Percentiles rank a stretch among this genome's conserved stretches.
Conservation (phyloP, 1,140 invertebrate species). For the Heterodera schachtii region DNA sequence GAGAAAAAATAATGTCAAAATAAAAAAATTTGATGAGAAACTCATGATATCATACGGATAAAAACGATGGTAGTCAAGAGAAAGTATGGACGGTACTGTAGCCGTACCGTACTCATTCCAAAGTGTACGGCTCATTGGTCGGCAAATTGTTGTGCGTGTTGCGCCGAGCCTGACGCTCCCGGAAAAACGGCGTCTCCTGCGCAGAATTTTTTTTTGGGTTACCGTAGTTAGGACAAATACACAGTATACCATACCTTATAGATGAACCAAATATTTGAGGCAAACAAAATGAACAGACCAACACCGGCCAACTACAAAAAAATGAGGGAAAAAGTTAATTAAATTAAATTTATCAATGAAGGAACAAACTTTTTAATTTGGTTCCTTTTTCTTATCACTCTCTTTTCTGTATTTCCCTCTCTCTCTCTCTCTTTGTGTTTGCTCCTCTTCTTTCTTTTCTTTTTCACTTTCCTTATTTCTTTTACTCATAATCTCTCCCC, state of each 20-base stretch:
- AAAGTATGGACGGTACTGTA: not conserved
- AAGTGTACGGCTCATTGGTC: conserved; percentile 34
- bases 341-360: not conserved
- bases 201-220: not conserved
- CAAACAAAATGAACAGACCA: conserved; percentile 47
- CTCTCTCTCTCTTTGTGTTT: not conserved
- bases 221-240: too few species aligned
- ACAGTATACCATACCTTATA: conserved; percentile 38
- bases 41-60: too few species aligned
- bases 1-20: too few species aligned
- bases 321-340: conserved; percentile 23
- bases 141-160: conserved; percentile 34
- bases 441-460: not conserved
- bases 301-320: conserved; percentile 50
- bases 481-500: not conserved
- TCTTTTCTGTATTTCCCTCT: too few species aligned
- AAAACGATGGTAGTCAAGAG: conserved; percentile 14
- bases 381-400: too few species aligned
- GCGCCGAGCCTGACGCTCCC: conserved; percentile 27
- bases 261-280: conserved; percentile 54
- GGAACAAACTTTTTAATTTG: too few species aligned
- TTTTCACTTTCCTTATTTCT: not conserved
- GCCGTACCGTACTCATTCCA: conserved; percentile 15
- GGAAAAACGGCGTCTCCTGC: conserved; percentile 50
- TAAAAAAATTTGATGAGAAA: too few species aligned